phyloP scores from a whole-genome alignment of 2,113 vertebrate species.

The Pseudonaja textilis region DNA sequence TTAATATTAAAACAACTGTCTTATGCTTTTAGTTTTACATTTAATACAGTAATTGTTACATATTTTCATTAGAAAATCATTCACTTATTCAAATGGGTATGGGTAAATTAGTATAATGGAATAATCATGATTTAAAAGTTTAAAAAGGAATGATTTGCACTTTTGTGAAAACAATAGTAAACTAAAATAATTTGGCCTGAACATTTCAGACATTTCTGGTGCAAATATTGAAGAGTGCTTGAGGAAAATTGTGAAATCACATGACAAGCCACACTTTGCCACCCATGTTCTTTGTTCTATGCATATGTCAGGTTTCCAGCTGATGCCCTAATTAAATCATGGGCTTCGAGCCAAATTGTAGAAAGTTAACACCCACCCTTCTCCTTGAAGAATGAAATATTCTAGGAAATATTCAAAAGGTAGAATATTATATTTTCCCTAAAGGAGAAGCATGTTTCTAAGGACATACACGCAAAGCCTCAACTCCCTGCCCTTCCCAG shows the following conservation, averaged over 20 bases:
- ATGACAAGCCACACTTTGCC: background rate
- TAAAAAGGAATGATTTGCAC: background rate
- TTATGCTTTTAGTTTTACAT: constrained; percentile 12
- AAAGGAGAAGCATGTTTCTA: too few relatives aligned
- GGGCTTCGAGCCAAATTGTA: too few relatives aligned
- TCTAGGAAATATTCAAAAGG: too few relatives aligned
- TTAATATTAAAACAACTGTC: constrained; percentile 9
- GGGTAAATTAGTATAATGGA: background rate
- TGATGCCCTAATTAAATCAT: too few relatives aligned
- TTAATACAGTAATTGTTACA: background rate
- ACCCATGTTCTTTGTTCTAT: background rate
- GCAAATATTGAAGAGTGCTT: background rate
- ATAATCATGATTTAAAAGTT: constrained; percentile 6
- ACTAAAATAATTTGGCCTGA: background rate
- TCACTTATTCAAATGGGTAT: constrained; percentile 3
- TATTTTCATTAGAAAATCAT: background rate
- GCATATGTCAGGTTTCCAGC: too few relatives aligned
- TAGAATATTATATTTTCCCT: too few relatives aligned
- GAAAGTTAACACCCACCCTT: too few relatives aligned
- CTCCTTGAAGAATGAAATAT: too few relatives aligned
- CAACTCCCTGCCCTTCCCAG: too few relatives aligned
- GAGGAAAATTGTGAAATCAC: background rate
- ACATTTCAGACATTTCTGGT: background rate
- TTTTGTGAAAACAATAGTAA: background rate
- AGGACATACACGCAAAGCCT: too few relatives aligned